Percentiles rank a stretch among this genome's conserved stretches.
phyloP scores from a whole-genome alignment of 2,797 vertebrate genomes.

The Acanthornis magna region DNA sequence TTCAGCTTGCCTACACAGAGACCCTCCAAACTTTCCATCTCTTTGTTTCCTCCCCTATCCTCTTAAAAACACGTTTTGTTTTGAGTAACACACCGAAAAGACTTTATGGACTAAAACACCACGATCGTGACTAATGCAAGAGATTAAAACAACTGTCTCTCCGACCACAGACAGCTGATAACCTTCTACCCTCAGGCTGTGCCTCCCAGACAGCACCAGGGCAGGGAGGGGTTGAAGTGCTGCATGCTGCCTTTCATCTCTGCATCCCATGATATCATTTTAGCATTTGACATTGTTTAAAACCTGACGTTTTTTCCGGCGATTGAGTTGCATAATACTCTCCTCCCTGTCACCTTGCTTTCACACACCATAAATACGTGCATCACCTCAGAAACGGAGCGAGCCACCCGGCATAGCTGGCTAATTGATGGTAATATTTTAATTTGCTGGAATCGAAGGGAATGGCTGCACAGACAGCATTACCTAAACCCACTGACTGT shows the following conservation, averaged over 20 bases:
- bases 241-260: not conserved
- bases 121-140: not conserved
- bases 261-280: not conserved
- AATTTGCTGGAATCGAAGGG: constrained; percentile 44
- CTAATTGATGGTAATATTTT: constrained; percentile 47
- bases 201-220: not conserved
- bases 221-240: not conserved
- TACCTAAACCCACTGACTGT: constrained; percentile 39
- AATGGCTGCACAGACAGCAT: constrained; percentile 12
- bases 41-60: not conserved
- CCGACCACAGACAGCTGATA: not conserved
- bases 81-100: not conserved
- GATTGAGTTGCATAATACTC: not conserved
- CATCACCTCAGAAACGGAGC: not conserved
- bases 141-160: not conserved
- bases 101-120: not conserved
- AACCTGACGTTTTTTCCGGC: not conserved
- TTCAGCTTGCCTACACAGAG: not conserved
- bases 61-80: not conserved
- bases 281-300: not conserved
- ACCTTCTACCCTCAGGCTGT: not conserved
- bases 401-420: not conserved
- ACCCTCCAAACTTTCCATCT: not conserved
- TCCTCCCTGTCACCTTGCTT: not conserved
- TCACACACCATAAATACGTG: not conserved